phyloP scores from a whole-genome alignment of 2,797 vertebrate species.

The Calcarius lapponicus region DNA sequence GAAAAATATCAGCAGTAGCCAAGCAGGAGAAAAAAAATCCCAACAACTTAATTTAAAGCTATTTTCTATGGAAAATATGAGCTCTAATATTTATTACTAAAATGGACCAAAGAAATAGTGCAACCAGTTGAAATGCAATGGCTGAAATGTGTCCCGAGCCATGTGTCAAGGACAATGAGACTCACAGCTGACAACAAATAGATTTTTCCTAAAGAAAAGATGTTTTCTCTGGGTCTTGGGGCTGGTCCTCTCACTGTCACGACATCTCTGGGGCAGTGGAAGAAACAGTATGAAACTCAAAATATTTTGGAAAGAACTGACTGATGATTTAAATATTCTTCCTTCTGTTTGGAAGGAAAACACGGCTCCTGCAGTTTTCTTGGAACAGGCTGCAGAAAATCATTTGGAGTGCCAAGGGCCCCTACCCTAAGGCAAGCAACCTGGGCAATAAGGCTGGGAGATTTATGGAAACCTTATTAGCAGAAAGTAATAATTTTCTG shows the following conservation, averaged over 20 bases:
- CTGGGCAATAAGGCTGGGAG: background rate
- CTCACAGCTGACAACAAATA: background rate
- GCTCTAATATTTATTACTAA: background rate
- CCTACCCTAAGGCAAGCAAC: background rate
- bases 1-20: background rate
- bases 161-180: fast-evolving
- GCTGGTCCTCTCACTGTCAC: background rate
- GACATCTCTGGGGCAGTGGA: background rate
- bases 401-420: background rate
- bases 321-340: background rate
- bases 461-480: background rate
- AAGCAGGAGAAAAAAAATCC: background rate
- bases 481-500: background rate
- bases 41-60: background rate
- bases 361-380: background rate
- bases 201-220: background rate
- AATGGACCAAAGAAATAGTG: background rate
- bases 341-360: conserved; percentile 53
- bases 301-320: background rate
- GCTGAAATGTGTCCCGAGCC: background rate
- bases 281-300: background rate
- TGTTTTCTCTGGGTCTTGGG: background rate
- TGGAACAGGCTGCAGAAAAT: conserved; percentile 21
- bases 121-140: background rate
- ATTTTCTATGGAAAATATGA: background rate